Percentiles rank a stretch among this genome's conserved stretches.
phyloP scores from a whole-genome alignment of 1,140 invertebrate genomes.

The Drosophila aff. region DNA sequence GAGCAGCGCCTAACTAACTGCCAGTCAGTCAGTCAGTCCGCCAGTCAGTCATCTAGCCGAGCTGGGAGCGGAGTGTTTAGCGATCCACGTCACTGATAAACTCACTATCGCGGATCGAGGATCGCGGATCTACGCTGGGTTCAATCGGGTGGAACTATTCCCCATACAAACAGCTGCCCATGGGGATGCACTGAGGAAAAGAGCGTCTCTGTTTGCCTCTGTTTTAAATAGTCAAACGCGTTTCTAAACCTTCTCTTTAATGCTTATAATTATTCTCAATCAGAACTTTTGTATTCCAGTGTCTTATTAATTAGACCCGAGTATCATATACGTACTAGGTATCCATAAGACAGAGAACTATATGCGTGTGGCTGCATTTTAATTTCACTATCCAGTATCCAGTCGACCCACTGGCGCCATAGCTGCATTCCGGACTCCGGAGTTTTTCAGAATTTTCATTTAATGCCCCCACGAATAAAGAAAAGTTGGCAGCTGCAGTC shows the following conservation, averaged over 20 bases:
- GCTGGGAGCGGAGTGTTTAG: slow-evolving; percentile 48
- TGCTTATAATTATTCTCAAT: slow-evolving; percentile 7
- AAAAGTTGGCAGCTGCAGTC: slow-evolving; percentile 54
- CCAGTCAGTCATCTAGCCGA: slow-evolving; percentile 6
- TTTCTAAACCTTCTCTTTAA: not conserved
- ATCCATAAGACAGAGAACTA: slow-evolving; percentile 16
- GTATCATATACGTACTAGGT: not conserved
- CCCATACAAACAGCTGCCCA: not conserved
- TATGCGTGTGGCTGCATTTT: slow-evolving; percentile 53
- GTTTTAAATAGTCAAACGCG: not conserved
- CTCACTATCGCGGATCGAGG: slow-evolving; percentile 32
- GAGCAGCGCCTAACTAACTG: slow-evolving; percentile 44
- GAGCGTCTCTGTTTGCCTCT: not conserved
- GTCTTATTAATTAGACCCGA: slow-evolving; percentile 5
- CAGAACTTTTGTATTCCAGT: slow-evolving; percentile 2
- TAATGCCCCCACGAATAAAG: slow-evolving; percentile 50
- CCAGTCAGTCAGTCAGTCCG: slow-evolving; percentile 17
- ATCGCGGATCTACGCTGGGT: slow-evolving; percentile 30
- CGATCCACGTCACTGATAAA: slow-evolving; percentile 59
- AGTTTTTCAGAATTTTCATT: slow-evolving; percentile 51
- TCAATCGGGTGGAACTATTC: slow-evolving; percentile 35
- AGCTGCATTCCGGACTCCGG: slow-evolving; percentile 31
- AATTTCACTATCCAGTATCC: slow-evolving; percentile 43
- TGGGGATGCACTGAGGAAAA: slow-evolving; percentile 11
- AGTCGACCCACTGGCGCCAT: slow-evolving; percentile 29